A percentile compares a stretch with the other conserved stretches of the same genome.
These are phyloP conservation scores for Petromus typicus DNA, from an alignment of 2,113 vertebrate genomes.

Conservation along the genomic window DNA sequence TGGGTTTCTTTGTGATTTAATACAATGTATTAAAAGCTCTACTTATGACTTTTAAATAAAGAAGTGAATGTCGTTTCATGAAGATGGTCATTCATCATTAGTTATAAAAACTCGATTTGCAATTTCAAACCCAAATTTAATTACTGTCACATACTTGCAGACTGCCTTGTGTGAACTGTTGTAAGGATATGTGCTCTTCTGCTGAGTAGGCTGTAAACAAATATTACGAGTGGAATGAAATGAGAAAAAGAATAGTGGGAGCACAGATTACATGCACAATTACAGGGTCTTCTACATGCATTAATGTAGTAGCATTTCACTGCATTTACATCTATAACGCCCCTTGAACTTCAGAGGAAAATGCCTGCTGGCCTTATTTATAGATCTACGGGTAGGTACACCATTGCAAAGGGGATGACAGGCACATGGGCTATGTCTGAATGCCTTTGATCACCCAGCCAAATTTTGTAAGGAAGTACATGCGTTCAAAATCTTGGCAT, in stretches of 20 bases:
- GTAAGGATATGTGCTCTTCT: slow-evolving; percentile 71
- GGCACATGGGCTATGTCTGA: background rate
- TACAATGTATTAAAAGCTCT: slow-evolving; percentile 71
- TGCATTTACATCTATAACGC: slow-evolving; percentile 74
- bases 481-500: background rate
- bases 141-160: slow-evolving; percentile 84
- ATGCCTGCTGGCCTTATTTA: background rate
- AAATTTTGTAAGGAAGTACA: background rate
- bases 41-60: slow-evolving; percentile 81
- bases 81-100: slow-evolving; percentile 85
- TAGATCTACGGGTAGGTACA: background rate
- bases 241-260: slow-evolving; percentile 77
- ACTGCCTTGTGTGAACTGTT: slow-evolving; percentile 78
- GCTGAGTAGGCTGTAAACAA: slow-evolving; percentile 74
- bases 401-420: background rate
- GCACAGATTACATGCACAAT: slow-evolving; percentile 85
- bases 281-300: slow-evolving; percentile 68
- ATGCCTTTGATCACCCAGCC: background rate
- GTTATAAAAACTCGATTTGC: slow-evolving; percentile 80
- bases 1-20: slow-evolving; percentile 84
- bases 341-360: slow-evolving; percentile 61
- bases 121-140: slow-evolving; percentile 85
- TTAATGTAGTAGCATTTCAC: slow-evolving; percentile 45
- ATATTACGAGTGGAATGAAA: slow-evolving; percentile 81
- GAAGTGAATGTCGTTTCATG: slow-evolving; percentile 77